phyloP scores from a whole-genome alignment of 2,797 vertebrate species.

The Alfaro cultratus region DNA sequence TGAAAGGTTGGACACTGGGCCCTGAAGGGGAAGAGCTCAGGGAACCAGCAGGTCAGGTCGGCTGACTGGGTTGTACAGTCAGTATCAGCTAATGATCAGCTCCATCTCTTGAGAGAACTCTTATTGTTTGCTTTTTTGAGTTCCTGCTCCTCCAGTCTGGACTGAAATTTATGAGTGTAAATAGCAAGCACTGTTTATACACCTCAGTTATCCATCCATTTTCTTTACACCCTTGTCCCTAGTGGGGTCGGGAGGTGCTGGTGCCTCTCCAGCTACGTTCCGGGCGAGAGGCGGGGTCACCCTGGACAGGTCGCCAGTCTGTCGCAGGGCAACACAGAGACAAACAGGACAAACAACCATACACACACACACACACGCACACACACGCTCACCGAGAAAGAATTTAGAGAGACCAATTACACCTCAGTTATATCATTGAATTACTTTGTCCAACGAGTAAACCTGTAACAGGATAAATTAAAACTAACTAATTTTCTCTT shows the following conservation, averaged over 20 bases:
- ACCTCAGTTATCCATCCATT: background rate
- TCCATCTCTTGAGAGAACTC: background rate
- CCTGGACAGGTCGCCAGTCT: too few relatives aligned
- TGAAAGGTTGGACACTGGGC: background rate
- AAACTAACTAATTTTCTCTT: too few relatives aligned
- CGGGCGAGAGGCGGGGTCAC: too few relatives aligned
- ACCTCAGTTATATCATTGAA: background rate
- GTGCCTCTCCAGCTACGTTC: too few relatives aligned
- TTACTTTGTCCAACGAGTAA: background rate
- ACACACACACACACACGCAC: too few relatives aligned
- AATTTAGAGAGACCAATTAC: background rate
- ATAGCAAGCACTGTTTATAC: background rate
- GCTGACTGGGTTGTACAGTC: background rate
- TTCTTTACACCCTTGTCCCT: too few relatives aligned
- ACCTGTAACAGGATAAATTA: too few relatives aligned
- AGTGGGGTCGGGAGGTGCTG: too few relatives aligned
- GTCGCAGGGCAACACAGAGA: too few relatives aligned
- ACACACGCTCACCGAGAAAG: too few relatives aligned
- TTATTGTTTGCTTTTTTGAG: background rate
- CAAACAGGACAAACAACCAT: too few relatives aligned
- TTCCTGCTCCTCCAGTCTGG: background rate
- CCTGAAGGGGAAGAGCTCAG: background rate
- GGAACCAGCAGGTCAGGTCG: background rate
- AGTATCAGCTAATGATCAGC: background rate
- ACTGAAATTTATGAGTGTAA: background rate